These are phyloP conservation scores for Magallana ariakensis DNA, from an alignment of 1,140 invertebrate genomes.

Conservation along the genomic window DNA sequence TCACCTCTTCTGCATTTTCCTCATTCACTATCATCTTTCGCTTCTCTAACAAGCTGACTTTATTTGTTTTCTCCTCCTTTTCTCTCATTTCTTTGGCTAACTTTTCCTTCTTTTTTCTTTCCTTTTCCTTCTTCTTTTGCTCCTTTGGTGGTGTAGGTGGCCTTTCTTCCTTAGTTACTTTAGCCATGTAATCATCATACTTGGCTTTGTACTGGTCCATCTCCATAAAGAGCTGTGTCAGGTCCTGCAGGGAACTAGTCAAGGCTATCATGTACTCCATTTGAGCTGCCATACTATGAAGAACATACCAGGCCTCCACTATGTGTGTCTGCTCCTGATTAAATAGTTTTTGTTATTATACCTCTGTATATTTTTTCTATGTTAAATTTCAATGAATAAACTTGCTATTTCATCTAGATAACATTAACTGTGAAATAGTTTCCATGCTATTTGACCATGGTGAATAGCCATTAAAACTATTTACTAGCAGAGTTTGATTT, in stretches of 20 bases:
- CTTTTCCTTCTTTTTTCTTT: slow-evolving; percentile 21
- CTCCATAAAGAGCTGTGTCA: slow-evolving; percentile 66
- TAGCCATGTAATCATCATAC: slow-evolving; percentile 7
- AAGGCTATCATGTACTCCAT: slow-evolving; percentile 69
- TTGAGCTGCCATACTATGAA: slow-evolving; percentile 71
- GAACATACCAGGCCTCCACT: slow-evolving; percentile 69
- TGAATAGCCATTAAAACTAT: no score
- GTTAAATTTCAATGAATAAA: no score
- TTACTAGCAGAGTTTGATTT: no score
- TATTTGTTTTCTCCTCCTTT: background rate
- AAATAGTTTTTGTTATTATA: slow-evolving; percentile 19
- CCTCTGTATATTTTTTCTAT: no score
- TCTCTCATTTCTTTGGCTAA: slow-evolving; percentile 26
- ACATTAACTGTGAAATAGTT: no score
- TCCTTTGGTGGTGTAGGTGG: background rate
- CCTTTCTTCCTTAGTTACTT: background rate
- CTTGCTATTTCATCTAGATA: no score
- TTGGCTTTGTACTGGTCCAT: background rate
- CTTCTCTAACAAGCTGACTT: background rate
- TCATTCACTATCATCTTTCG: slow-evolving; percentile 15
- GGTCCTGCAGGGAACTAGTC: slow-evolving; percentile 67
- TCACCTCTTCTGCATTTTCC: background rate
- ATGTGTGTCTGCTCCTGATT: slow-evolving; percentile 55
- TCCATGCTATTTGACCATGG: no score
- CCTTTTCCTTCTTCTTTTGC: slow-evolving; percentile 13